Evolutionary conservation across 2,113 vertebrate species (phyloP).

Genomic region (Halichoerus grypus): DNA sequence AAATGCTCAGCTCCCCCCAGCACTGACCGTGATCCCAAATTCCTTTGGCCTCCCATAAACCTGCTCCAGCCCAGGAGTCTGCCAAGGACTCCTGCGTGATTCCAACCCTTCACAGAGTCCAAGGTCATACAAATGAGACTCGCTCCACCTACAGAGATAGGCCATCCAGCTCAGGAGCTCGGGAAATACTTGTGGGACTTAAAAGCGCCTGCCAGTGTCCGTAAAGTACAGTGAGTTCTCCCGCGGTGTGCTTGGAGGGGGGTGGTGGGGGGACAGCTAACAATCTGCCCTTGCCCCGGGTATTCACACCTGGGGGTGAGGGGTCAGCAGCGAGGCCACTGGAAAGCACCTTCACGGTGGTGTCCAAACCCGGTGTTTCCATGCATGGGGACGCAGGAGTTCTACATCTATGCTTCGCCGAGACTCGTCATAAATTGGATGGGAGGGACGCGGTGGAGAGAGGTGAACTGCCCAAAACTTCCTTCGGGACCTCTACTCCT

Average conservation of each 20-base stretch:
- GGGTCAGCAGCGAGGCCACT: not conserved
- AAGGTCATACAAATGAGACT: not conserved
- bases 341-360: not conserved
- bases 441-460: not conserved
- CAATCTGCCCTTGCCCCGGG: accelerated
- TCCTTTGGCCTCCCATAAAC: not conserved
- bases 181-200: not conserved
- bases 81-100: not conserved
- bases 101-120: not conserved
- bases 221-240: not conserved
- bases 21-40: not conserved
- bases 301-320: not conserved
- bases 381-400: not conserved
- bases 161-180: not conserved
- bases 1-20: accelerated
- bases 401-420: not conserved
- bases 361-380: not conserved
- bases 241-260: not conserved
- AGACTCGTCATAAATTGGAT: not conserved
- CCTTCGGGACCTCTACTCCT: accelerated
- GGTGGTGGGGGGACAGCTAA: not conserved
- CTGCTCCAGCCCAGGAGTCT: not conserved
- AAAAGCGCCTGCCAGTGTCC: not conserved
- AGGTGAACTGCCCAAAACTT: not conserved
- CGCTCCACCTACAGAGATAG: accelerated